Conservation (phyloP, 2,888 invertebrate species). For the Anarsia innoxiella region DNA sequence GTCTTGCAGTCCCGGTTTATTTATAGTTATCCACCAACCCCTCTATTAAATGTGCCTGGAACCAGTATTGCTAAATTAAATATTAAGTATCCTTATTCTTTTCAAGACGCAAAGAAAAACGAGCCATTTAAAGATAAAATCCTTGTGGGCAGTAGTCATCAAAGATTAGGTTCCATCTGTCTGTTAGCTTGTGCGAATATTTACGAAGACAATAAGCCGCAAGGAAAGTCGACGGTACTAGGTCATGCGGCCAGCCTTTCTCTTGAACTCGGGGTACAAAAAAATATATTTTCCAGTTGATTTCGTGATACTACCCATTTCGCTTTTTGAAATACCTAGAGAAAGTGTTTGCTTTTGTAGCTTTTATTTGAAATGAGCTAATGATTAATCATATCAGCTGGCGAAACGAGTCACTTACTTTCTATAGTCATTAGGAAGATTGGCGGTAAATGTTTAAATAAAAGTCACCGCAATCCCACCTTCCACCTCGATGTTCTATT, state of each 20-base stretch:
- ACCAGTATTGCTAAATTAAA: too few relatives aligned
- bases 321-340: conserved; percentile 20
- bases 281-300: conserved; percentile 37
- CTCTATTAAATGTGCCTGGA: conserved; percentile 16
- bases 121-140: too few relatives aligned
- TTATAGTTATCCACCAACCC: conserved; percentile 25
- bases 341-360: conserved; percentile 21
- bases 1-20: conserved; percentile 34
- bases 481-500: too few relatives aligned
- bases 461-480: too few relatives aligned
- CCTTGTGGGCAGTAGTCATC: too few relatives aligned
- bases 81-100: too few relatives aligned
- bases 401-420: conserved; percentile 6
- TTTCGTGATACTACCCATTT: conserved; percentile 38
- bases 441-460: too few relatives aligned
- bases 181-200: conserved; percentile 20
- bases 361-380: conserved; percentile 14
- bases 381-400: conserved; percentile 5
- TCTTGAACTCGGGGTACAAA: conserved; percentile 28
- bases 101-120: too few relatives aligned
- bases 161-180: too few relatives aligned
- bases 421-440: conserved; percentile 5
- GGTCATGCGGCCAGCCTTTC: conserved; percentile 67
- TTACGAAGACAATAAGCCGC: conserved; percentile 39
- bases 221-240: conserved; percentile 54